A percentile compares a stretch with the other conserved stretches of the same genome.
Conservation (phyloP, 2,888 invertebrate genomes). For the Nomada lathburiana region DNA sequence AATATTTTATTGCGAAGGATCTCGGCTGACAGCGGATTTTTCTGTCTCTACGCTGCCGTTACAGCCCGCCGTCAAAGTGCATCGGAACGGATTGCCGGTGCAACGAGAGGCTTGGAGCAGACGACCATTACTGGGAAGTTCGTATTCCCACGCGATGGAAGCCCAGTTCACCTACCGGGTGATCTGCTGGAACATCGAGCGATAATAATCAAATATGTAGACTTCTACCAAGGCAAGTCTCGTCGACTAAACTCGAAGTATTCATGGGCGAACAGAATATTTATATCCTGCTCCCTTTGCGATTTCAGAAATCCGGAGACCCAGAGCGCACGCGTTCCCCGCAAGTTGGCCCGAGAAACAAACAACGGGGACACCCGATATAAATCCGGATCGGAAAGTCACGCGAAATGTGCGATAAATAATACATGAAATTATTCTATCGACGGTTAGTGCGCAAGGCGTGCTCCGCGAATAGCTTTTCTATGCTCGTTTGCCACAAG, state of each 20-base stretch:
- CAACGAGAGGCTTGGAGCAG: constrained; percentile 12
- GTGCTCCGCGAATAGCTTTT: constrained; percentile 49
- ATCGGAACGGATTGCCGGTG: constrained; percentile 48
- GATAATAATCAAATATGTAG: not conserved
- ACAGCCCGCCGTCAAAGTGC: constrained; percentile 46
- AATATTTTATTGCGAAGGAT: constrained; percentile 50
- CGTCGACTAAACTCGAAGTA: not conserved
- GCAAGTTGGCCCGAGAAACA: not conserved
- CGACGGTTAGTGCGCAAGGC: constrained; percentile 47
- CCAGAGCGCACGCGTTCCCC: too few relatives aligned
- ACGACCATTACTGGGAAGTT: constrained; percentile 49
- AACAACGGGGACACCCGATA: constrained; percentile 43
- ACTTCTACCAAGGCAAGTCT: not conserved
- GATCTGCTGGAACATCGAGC: constrained; percentile 18
- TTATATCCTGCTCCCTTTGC: not conserved
- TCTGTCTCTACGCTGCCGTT: constrained; percentile 24
- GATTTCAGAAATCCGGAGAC: not conserved
- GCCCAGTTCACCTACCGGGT: constrained; percentile 47
- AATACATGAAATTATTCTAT: constrained; percentile 75
- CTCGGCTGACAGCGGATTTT: constrained; percentile 51
- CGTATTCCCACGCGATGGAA: constrained; percentile 61
- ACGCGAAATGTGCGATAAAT: constrained; percentile 72
- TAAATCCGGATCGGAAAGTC: constrained; percentile 24
- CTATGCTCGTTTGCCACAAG: constrained; percentile 37
- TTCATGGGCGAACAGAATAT: not conserved